Conservation (phyloP, 1,140 invertebrate genomes). For the Aphidius gifuensis region DNA sequence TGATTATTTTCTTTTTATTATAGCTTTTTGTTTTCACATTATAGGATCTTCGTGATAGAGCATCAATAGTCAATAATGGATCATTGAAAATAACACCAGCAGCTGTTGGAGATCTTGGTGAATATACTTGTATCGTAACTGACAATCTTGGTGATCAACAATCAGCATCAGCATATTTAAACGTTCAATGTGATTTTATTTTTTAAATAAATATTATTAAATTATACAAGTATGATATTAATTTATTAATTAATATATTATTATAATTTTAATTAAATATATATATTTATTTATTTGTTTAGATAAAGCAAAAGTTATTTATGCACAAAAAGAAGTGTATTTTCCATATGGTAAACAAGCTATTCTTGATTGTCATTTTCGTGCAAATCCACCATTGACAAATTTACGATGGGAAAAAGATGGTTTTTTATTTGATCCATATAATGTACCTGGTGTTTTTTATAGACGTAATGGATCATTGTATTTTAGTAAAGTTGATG, state of each 20-base stretch:
- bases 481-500: constrained; percentile 77
- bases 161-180: constrained; percentile 83
- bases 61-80: constrained; percentile 64
- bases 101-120: constrained; percentile 78
- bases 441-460: constrained; percentile 83
- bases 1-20: not conserved
- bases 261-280: constrained; percentile 3
- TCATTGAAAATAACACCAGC: constrained; percentile 74
- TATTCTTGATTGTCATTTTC: constrained; percentile 86
- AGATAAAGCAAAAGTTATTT: constrained; percentile 92
- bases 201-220: not conserved
- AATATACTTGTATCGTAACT: constrained; percentile 84
- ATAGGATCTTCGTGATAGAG: constrained; percentile 63
- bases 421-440: constrained; percentile 86
- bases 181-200: constrained; percentile 84
- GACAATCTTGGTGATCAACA: constrained; percentile 78
- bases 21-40: constrained; percentile 1
- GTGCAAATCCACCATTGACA: constrained; percentile 89
- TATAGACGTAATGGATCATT: constrained; percentile 84
- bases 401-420: constrained; percentile 93
- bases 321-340: constrained; percentile 82
- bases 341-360: constrained; percentile 87
- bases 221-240: not conserved
- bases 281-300: constrained; percentile 25
- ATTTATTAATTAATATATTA: not conserved